Evolutionary conservation across 2,113 vertebrate genomes (phyloP).

Genomic region (Aegithalos caudatus): DNA sequence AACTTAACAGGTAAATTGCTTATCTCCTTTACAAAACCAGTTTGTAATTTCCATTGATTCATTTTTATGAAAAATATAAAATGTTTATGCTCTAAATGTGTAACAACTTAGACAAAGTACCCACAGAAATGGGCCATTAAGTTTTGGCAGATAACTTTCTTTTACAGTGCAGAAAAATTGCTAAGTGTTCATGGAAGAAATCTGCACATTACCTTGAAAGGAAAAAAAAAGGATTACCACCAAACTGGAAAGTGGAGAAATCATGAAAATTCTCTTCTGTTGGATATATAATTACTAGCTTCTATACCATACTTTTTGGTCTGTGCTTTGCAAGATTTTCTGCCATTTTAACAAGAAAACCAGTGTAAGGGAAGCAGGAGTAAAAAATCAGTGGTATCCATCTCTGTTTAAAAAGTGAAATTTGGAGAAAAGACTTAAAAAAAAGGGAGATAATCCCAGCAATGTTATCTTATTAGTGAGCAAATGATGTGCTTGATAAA

Average conservation of each 20-base stretch:
- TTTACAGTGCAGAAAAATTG: neutral
- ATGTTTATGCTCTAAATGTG: neutral
- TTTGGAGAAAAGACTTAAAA: slow-evolving; percentile 40
- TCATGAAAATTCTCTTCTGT: neutral
- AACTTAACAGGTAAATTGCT: neutral
- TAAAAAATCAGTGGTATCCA: neutral
- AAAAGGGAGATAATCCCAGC: slow-evolving; percentile 19
- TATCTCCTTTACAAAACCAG: neutral
- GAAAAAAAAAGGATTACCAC: neutral
- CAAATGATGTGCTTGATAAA: slow-evolving; percentile 75
- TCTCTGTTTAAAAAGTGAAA: neutral
- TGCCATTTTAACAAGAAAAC: neutral
- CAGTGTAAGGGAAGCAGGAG: neutral
- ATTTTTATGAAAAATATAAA: neutral
- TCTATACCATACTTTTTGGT: neutral
- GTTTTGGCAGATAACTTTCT: neutral
- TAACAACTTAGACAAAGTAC: neutral
- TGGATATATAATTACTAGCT: neutral
- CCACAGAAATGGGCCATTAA: neutral
- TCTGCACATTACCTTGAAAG: neutral
- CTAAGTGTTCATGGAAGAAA: neutral
- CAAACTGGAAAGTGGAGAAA: neutral
- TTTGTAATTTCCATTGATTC: neutral
- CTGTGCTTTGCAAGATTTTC: neutral
- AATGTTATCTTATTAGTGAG: slow-evolving; percentile 66